A percentile compares a stretch with the other conserved stretches of the same genome.
These are phyloP conservation scores for Rhegmatorhina hoffmannsi DNA, from an alignment of 2,113 vertebrate genomes.

Conservation along the genomic window DNA sequence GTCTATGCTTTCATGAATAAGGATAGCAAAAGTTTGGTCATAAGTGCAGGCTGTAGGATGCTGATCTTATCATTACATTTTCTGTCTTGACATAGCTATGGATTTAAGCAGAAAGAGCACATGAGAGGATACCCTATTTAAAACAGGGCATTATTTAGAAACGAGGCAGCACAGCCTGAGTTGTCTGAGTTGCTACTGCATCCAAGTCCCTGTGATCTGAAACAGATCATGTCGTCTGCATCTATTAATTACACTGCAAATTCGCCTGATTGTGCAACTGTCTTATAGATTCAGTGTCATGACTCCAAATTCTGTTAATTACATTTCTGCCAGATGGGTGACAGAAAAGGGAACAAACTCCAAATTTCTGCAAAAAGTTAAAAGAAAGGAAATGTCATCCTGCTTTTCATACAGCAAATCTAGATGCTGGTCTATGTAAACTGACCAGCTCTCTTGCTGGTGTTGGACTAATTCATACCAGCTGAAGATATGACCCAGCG, in stretches of 20 bases:
- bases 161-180: background rate
- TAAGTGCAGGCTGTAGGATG: background rate
- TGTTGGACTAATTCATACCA: background rate
- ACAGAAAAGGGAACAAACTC: background rate
- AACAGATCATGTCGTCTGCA: background rate
- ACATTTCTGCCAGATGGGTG: background rate
- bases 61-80: background rate
- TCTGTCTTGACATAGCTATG: background rate
- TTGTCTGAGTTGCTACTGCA: background rate
- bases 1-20: accelerated
- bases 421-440: background rate
- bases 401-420: background rate
- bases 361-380: background rate
- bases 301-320: constrained; percentile 27
- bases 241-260: constrained; percentile 40
- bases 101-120: background rate
- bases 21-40: background rate
- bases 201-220: background rate
- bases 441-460: background rate
- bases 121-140: background rate
- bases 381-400: background rate
- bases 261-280: background rate
- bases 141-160: background rate
- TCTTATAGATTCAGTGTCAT: background rate
- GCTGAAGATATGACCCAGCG: background rate